Evolutionary conservation across 2,113 vertebrate genomes (phyloP).

Genomic region (Elephantulus edwardii): DNA sequence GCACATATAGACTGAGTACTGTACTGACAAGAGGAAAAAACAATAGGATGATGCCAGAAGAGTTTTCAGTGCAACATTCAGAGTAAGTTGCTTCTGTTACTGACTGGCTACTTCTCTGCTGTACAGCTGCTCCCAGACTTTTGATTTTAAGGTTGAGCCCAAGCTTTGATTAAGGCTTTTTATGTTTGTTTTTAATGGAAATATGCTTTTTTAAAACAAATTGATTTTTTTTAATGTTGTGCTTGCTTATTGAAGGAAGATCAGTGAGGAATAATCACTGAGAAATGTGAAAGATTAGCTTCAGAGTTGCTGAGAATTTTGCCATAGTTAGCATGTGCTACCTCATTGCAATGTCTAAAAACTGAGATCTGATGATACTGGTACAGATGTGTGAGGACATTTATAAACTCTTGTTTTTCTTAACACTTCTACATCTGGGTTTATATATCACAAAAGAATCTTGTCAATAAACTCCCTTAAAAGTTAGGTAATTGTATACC

Average conservation of each 20-base stretch:
- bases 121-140: neutral
- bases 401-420: neutral
- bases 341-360: neutral
- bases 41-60: neutral
- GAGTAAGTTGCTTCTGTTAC: neutral
- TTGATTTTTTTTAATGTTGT: too few relatives aligned
- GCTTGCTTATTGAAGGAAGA: neutral
- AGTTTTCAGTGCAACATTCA: neutral
- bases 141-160: neutral
- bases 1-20: neutral
- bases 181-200: too few relatives aligned
- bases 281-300: neutral
- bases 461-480: slow-evolving; percentile 31
- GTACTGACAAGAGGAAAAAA: neutral
- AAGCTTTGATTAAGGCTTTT: neutral
- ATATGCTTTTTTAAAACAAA: too few relatives aligned
- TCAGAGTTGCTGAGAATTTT: neutral
- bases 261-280: neutral
- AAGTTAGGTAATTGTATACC: neutral
- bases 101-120: neutral
- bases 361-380: neutral
- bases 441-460: neutral
- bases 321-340: neutral
- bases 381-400: neutral
- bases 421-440: neutral